A percentile compares a stretch with the other conserved stretches of the same genome.
phyloP scores from a whole-genome alignment of 2,888 invertebrate species.

The Leptura quadrifasciata region DNA sequence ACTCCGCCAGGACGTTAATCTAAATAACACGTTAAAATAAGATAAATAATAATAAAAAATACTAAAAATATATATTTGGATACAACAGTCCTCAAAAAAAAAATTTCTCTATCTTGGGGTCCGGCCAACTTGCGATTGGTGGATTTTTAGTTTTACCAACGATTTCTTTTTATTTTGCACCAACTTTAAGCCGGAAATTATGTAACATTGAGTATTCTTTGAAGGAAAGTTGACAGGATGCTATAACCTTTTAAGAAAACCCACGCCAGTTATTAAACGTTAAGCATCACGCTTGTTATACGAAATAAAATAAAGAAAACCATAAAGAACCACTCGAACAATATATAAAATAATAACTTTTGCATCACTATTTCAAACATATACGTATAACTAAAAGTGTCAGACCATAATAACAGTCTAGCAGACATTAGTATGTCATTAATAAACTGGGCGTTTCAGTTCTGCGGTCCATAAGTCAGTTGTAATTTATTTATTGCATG shows the following conservation, averaged over 20 bases:
- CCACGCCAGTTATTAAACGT: slow-evolving; percentile 10
- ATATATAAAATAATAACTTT: slow-evolving; percentile 27
- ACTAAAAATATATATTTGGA: too few relatives aligned
- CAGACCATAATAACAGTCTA: slow-evolving; percentile 59
- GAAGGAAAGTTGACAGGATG: slow-evolving; percentile 4
- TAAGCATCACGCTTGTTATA: not conserved
- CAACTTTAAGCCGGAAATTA: too few relatives aligned
- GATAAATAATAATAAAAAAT: too few relatives aligned
- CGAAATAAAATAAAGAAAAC: slow-evolving; percentile 7
- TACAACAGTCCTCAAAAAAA: too few relatives aligned
- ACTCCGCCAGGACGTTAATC: too few relatives aligned
- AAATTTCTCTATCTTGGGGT: too few relatives aligned
- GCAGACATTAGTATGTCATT: slow-evolving; percentile 61
- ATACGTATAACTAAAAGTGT: slow-evolving; percentile 53
- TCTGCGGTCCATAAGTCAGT: slow-evolving; percentile 56
- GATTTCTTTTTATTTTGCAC: too few relatives aligned
- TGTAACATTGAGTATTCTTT: not conserved
- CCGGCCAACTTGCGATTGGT: too few relatives aligned
- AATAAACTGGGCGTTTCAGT: slow-evolving; percentile 58
- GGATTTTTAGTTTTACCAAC: too few relatives aligned
- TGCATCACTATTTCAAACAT: slow-evolving; percentile 40
- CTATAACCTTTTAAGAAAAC: slow-evolving; percentile 7
- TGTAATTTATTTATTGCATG: slow-evolving; percentile 60
- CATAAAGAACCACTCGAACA: not conserved
- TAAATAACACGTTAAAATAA: too few relatives aligned